These are phyloP conservation scores for Antheraea yamamai DNA, from an alignment of 2,888 invertebrate species.

Conservation along the genomic window DNA sequence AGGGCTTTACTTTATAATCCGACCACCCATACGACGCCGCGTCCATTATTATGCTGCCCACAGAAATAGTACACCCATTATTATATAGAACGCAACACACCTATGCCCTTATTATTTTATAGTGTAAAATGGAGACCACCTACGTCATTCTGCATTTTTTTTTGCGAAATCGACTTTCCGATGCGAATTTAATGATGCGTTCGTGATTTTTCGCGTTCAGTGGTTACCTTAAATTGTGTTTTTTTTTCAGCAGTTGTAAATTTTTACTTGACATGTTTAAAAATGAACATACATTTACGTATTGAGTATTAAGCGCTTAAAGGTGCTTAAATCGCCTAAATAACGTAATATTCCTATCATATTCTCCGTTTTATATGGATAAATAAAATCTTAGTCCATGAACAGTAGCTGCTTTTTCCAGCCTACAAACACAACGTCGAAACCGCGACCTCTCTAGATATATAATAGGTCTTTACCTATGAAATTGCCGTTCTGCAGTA, in stretches of 20 bases:
- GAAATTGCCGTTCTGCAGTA: too few species aligned
- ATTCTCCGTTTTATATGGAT: neutral
- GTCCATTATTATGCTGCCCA: slow-evolving; percentile 67
- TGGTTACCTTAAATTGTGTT: slow-evolving; percentile 15
- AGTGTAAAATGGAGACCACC: slow-evolving; percentile 75
- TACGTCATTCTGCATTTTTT: slow-evolving; percentile 49
- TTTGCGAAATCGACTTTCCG: slow-evolving; percentile 54
- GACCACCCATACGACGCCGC: slow-evolving; percentile 69
- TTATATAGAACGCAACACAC: slow-evolving; percentile 71
- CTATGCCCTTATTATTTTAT: slow-evolving; percentile 75
- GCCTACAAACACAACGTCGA: too few species aligned
- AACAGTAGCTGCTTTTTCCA: too few species aligned
- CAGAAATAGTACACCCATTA: slow-evolving; percentile 71
- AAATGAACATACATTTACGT: slow-evolving; percentile 15
- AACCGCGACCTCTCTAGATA: too few species aligned
- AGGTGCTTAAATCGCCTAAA: neutral
- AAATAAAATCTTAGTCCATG: neutral
- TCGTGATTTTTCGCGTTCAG: slow-evolving; percentile 73
- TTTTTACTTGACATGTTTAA: neutral
- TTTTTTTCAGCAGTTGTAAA: slow-evolving; percentile 36
- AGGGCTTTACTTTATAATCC: slow-evolving; percentile 70
- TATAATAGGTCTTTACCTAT: too few species aligned
- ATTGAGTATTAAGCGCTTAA: neutral
- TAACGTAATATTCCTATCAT: neutral
- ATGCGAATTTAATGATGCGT: slow-evolving; percentile 74